These are phyloP conservation scores for Drosophila fuyamai DNA, from an alignment of 1,140 invertebrate genomes.

Conservation along the genomic window DNA sequence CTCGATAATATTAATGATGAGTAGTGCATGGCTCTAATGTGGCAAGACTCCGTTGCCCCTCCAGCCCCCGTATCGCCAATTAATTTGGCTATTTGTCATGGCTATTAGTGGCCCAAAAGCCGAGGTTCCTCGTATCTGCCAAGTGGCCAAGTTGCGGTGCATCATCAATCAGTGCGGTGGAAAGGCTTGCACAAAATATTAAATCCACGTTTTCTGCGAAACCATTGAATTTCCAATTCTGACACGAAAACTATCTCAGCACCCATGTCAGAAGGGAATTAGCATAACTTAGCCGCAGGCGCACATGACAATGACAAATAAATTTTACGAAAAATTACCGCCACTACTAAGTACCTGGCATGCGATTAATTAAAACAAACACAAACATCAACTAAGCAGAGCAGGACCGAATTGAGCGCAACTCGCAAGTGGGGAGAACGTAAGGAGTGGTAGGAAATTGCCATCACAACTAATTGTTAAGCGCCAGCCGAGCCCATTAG, in stretches of 20 bases:
- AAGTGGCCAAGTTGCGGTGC: background rate
- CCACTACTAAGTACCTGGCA: conserved; percentile 67
- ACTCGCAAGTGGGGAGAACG: conserved; percentile 10
- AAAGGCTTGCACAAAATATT: conserved; percentile 23
- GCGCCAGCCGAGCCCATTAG: conserved; percentile 69
- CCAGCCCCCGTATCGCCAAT: conserved; percentile 26
- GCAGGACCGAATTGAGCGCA: conserved; percentile 16
- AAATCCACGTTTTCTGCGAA: conserved; percentile 16
- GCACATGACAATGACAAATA: conserved; percentile 77
- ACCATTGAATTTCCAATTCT: conserved; percentile 64
- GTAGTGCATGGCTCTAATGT: conserved; percentile 60
- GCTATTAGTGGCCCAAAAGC: conserved; percentile 58
- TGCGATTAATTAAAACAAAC: conserved; percentile 77
- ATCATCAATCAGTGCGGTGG: conserved; percentile 27
- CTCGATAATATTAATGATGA: conserved; percentile 77
- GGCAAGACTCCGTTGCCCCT: conserved; percentile 5
- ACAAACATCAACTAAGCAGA: conserved; percentile 57
- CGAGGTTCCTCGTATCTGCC: conserved; percentile 22
- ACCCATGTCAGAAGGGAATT: conserved; percentile 68
- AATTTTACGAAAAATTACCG: conserved; percentile 67
- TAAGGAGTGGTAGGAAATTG: conserved; percentile 58
- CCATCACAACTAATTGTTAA: conserved; percentile 73
- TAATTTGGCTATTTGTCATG: conserved; percentile 78
- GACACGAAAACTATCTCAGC: conserved; percentile 63
- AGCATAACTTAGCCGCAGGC: conserved; percentile 66